Percentiles rank a stretch among this genome's conserved stretches.
Evolutionary conservation across 2,888 invertebrate species (phyloP).

Genomic region (Leptura quadrifasciata): DNA sequence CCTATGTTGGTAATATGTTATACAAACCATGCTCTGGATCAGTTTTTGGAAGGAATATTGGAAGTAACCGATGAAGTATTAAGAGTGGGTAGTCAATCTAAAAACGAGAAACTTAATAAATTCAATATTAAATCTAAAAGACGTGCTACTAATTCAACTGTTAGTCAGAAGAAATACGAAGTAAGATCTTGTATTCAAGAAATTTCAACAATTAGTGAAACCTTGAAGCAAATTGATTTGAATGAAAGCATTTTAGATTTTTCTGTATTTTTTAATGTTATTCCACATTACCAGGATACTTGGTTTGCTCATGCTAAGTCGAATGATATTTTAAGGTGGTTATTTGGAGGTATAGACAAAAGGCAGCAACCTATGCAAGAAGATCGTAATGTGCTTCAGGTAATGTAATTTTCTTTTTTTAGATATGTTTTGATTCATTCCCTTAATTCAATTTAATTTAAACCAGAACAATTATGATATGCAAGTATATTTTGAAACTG

Average conservation of each 20-base stretch:
- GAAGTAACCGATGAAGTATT: constrained; percentile 78
- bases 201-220: constrained; percentile 46
- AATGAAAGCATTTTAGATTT: constrained; percentile 68
- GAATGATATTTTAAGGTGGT: constrained; percentile 60
- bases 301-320: constrained; percentile 68
- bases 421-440: neutral
- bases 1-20: constrained; percentile 88
- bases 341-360: constrained; percentile 46
- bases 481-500: too few species aligned
- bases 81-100: constrained; percentile 83
- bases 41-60: constrained; percentile 85
- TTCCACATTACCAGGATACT: constrained; percentile 63
- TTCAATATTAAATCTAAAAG: constrained; percentile 45
- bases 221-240: constrained; percentile 63
- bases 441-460: too few species aligned
- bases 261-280: constrained; percentile 58
- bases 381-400: neutral
- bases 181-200: constrained; percentile 43
- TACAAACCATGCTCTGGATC: constrained; percentile 92
- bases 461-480: too few species aligned
- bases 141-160: constrained; percentile 35
- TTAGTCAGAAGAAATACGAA: constrained; percentile 43
- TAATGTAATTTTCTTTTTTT: constrained; percentile 15
- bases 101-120: constrained; percentile 72
- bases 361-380: neutral